Conservation (phyloP, 1,140 invertebrate genomes). For the Drosophila azteca region DNA sequence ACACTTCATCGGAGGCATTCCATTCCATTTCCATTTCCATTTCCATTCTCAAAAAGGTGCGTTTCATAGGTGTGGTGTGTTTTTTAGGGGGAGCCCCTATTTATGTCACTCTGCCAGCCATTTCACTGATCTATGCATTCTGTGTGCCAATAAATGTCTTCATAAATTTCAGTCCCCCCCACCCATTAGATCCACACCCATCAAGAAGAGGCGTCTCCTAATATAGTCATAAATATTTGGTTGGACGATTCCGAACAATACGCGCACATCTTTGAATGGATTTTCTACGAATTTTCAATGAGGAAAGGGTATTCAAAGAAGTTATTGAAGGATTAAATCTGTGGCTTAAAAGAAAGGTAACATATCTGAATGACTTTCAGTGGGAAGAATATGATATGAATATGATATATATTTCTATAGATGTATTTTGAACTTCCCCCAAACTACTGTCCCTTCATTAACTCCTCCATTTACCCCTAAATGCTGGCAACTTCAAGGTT, state of each 20-base stretch:
- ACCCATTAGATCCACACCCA: slow-evolving; percentile 49
- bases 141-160: slow-evolving; percentile 75
- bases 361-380: too few species aligned
- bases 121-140: slow-evolving; percentile 72
- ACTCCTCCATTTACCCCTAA: not conserved
- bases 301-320: not conserved
- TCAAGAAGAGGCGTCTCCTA: slow-evolving; percentile 37
- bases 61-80: slow-evolving; percentile 35
- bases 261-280: slow-evolving; percentile 51
- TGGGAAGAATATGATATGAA: too few species aligned
- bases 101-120: slow-evolving; percentile 66
- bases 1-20: slow-evolving; percentile 78
- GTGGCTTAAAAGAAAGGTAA: too few species aligned
- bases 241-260: slow-evolving; percentile 58
- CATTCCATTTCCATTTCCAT: slow-evolving; percentile 42
- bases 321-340: not conserved
- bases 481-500: slow-evolving; percentile 46
- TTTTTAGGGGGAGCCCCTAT: slow-evolving; percentile 35
- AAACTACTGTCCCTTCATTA: not conserved
- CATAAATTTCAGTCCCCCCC: slow-evolving; percentile 57
- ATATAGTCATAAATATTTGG: slow-evolving; percentile 69
- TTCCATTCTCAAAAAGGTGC: slow-evolving; percentile 2
- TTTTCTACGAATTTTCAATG: not conserved
- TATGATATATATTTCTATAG: too few species aligned
- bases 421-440: too few species aligned